Evolutionary conservation across 1,140 invertebrate genomes (phyloP), one percentile per base, ranked within the genome.

Genomic region (Hypothenemus hampei): DNA sequence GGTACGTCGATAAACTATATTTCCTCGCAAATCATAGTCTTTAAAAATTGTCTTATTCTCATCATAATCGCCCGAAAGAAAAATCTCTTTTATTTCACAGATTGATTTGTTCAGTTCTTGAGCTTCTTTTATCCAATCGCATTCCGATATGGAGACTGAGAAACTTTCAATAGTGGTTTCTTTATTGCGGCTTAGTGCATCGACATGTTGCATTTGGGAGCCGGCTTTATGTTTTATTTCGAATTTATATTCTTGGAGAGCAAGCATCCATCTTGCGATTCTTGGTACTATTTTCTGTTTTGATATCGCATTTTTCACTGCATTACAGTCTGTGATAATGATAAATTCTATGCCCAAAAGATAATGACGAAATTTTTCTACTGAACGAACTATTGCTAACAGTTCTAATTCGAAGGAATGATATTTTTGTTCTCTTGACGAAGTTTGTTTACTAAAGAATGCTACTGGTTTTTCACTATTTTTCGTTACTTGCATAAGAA

Each of bases 191-290:
- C 15, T 36, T 5, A 73, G 50, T 0, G 69, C 68, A 60, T 75
- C 72, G 0, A 68, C 70, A 39, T 72, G 69, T 21, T 58, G 50
- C 66, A 72, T 71, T 21, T 57, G 61, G 18, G 15, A n/a, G n/a
- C 22, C 24, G 29, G 3, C 53, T 13, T 13, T 5, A 31, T 29
- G 24, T 29, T 29, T 29, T 6, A 29, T 29, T 11, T 29, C 24
- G 24, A 6, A 29, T 5, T 29, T 29, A 11, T 29, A 29, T 29
- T 29, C 24, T 5, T 11, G 5, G 5, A 29, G 11, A 6, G 5
- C 24, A 1, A 58, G 11, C 3, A 57, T 22, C 37, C 55, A 60
- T 13, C 54, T 15, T 3, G 41, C 40, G 5, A 58, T 29, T 4
- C 57, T 22, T 3, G 47, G n/a, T 22, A 51, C 52, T 4, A 52